Evolutionary conservation across 2,888 invertebrate species (phyloP).

Genomic region (Labia minor): DNA sequence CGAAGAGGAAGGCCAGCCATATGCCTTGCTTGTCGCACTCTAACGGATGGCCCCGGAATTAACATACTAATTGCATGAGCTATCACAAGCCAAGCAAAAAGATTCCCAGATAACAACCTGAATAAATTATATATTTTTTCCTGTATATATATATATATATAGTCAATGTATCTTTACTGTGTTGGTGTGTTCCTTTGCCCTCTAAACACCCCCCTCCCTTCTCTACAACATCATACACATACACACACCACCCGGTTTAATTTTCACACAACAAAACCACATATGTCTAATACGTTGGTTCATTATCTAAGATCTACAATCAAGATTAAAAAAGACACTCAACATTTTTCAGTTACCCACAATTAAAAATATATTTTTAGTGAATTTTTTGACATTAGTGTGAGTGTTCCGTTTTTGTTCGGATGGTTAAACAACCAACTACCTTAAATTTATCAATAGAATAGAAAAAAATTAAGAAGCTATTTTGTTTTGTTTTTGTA

Average conservation of each 20-base stretch:
- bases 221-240: too few relatives aligned
- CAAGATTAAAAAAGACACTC: not conserved
- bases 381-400: not conserved
- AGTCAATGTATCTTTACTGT: not conserved
- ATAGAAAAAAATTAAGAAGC: too few relatives aligned
- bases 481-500: too few relatives aligned
- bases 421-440: too few relatives aligned
- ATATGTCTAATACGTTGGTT: conserved; percentile 13
- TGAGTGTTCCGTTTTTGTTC: too few relatives aligned
- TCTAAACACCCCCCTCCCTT: not conserved
- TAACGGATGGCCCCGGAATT: conserved; percentile 7
- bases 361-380: conserved; percentile 13
- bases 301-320: not conserved
- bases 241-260: conserved; percentile 4
- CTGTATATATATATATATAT: not conserved
- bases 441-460: too few relatives aligned
- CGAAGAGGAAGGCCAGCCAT: not conserved
- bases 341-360: conserved; percentile 13
- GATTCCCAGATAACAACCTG: conserved; percentile 3
- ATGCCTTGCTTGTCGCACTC: not conserved
- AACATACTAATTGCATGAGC: conserved; percentile 13
- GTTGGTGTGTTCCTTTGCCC: conserved; percentile 5
- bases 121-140: conserved; percentile 13
- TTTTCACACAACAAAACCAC: conserved; percentile 9
- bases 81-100: conserved; percentile 13